Conservation (phyloP, 2,113 vertebrate genomes). For the Cryptomyrus ogoouensis region DNA sequence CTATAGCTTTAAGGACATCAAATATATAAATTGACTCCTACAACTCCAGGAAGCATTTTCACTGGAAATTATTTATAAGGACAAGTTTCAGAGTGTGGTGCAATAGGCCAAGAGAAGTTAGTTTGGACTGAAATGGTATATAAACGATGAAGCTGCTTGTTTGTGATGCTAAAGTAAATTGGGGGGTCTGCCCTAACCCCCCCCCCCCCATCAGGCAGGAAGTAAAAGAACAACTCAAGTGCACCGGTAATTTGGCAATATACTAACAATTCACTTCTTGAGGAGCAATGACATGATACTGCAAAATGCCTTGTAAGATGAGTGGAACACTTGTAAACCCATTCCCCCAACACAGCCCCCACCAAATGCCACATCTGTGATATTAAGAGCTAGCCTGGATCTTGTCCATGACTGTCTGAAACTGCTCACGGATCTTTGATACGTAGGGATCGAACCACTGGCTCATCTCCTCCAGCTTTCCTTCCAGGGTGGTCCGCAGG, state of each 20-base stretch:
- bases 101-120: not conserved
- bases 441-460: slow-evolving; percentile 52
- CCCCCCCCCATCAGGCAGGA: not conserved
- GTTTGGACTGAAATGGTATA: not conserved
- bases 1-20: not conserved
- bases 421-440: slow-evolving; percentile 54
- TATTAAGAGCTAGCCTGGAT: slow-evolving; percentile 48
- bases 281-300: not conserved
- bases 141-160: not conserved
- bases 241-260: not conserved
- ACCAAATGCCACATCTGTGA: not conserved
- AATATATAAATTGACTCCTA: not conserved
- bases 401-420: slow-evolving; percentile 54
- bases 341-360: slow-evolving; percentile 11
- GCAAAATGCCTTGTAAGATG: not conserved
- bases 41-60: not conserved
- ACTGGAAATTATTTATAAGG: not conserved
- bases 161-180: not conserved
- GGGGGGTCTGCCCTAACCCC: not conserved
- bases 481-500: slow-evolving; percentile 54
- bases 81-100: not conserved
- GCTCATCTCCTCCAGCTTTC: slow-evolving; percentile 54
- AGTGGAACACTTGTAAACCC: not conserved
- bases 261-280: not conserved
- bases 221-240: not conserved